Conservation (phyloP, 2,888 invertebrate species). For the Anoncus sp. region DNA sequence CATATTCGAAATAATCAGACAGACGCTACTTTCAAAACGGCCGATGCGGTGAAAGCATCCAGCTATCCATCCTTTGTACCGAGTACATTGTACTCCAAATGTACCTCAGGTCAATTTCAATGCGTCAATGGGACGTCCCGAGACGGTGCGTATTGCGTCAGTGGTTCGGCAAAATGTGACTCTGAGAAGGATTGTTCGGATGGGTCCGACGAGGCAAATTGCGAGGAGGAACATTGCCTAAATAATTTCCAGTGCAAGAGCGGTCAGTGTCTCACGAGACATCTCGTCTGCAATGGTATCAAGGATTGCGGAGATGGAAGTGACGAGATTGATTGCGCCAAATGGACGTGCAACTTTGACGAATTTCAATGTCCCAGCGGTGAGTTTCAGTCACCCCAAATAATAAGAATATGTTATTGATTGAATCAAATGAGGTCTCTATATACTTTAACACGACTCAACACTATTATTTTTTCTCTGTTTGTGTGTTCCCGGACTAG, state of each 20-base stretch:
- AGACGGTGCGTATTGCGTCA: constrained; percentile 86
- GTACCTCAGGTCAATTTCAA: constrained; percentile 86
- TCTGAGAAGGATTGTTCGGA: constrained; percentile 86
- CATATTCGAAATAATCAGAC: constrained; percentile 31
- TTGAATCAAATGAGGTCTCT: too few species aligned
- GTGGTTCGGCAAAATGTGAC: constrained; percentile 84
- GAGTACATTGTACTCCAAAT: constrained; percentile 83
- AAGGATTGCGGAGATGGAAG: constrained; percentile 86
- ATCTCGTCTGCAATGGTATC: constrained; percentile 87
- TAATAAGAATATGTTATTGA: too few species aligned
- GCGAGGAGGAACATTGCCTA: constrained; percentile 85
- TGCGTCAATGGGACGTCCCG: constrained; percentile 86
- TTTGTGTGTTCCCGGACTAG: too few species aligned
- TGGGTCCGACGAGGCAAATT: constrained; percentile 86
- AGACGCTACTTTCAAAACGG: constrained; percentile 12
- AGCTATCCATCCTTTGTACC: constrained; percentile 39
- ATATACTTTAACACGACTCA: too few species aligned
- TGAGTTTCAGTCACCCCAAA: too few species aligned
- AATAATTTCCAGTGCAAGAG: constrained; percentile 86
- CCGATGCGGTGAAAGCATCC: constrained; percentile 43
- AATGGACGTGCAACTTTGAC: constrained; percentile 85
- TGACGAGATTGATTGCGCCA: constrained; percentile 85
- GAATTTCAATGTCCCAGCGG: constrained; percentile 85
- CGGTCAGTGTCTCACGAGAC: constrained; percentile 86
- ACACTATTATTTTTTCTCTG: too few species aligned